Evolutionary conservation across 2,797 vertebrate species (phyloP).

Genomic region (Corythornis leucogaster): DNA sequence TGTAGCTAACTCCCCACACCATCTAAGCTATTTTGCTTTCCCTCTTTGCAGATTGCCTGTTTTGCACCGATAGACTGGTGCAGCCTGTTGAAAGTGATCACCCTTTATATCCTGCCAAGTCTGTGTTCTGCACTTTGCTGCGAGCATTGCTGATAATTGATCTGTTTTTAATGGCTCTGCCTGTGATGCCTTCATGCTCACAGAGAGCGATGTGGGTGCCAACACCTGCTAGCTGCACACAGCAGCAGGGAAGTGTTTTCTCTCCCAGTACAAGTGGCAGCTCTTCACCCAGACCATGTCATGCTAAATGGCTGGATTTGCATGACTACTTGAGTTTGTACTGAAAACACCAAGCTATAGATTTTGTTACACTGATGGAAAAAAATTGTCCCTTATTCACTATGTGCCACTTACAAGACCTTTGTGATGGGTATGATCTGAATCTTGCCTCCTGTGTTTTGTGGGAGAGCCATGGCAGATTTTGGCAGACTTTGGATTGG

Average conservation of each 20-base stretch:
- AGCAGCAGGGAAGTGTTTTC: neutral
- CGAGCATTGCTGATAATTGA: neutral
- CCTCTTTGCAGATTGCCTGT: neutral
- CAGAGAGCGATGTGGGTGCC: neutral
- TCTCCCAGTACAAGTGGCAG: neutral
- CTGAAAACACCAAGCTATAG: neutral
- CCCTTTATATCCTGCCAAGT: neutral
- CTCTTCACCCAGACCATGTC: neutral
- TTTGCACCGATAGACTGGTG: neutral
- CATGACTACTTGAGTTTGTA: neutral
- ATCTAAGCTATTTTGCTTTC: neutral
- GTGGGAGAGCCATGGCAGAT: neutral
- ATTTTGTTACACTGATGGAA: neutral
- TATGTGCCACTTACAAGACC: fast-evolving
- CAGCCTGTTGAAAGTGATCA: neutral
- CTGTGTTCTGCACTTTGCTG: neutral
- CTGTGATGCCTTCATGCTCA: neutral
- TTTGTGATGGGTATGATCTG: neutral
- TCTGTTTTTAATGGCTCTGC: neutral
- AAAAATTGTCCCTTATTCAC: neutral
- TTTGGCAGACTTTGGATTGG: neutral
- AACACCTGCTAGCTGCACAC: fast-evolving
- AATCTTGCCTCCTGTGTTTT: neutral
- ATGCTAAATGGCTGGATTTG: neutral
- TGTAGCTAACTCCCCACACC: neutral